A percentile compares a stretch with the other conserved stretches of the same genome.
Conservation (phyloP, 2,888 invertebrate species). For the Luperina testacea region DNA sequence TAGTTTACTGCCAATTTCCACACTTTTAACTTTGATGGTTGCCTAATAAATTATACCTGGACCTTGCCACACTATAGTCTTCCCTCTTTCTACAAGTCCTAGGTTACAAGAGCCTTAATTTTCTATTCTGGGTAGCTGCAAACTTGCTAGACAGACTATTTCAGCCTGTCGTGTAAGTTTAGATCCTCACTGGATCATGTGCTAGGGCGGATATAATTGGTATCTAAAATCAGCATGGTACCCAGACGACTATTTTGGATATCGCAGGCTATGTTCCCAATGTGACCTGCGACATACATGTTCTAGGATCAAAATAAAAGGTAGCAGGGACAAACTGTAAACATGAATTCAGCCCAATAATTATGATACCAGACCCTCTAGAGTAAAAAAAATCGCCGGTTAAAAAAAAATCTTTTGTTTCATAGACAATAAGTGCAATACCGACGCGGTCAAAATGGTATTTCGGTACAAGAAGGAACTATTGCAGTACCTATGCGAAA, state of each 20-base stretch:
- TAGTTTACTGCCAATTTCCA: constrained; percentile 6
- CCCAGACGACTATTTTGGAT: neutral
- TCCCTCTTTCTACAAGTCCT: neutral
- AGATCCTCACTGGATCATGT: neutral
- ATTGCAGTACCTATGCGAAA: too few relatives aligned
- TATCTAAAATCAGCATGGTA: neutral
- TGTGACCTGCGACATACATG: neutral
- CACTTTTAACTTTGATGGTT: constrained; percentile 12
- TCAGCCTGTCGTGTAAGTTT: constrained; percentile 11
- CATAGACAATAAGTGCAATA: too few relatives aligned
- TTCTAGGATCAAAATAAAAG: neutral
- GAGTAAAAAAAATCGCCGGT: too few relatives aligned
- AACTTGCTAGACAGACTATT: constrained; percentile 31
- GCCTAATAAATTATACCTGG: constrained; percentile 19
- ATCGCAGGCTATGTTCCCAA: neutral
- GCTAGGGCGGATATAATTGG: constrained; percentile 20
- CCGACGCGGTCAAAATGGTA: too few relatives aligned
- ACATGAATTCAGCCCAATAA: too few relatives aligned
- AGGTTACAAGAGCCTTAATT: neutral
- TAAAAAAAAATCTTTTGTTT: too few relatives aligned
- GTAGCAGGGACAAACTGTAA: too few relatives aligned
- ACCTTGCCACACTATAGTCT: neutral
- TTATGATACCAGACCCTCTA: too few relatives aligned
- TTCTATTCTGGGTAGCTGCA: constrained; percentile 8
- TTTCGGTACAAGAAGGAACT: too few relatives aligned